These are phyloP conservation scores for Phortica variegata DNA, from an alignment of 1,140 invertebrate species.

Conservation along the genomic window DNA sequence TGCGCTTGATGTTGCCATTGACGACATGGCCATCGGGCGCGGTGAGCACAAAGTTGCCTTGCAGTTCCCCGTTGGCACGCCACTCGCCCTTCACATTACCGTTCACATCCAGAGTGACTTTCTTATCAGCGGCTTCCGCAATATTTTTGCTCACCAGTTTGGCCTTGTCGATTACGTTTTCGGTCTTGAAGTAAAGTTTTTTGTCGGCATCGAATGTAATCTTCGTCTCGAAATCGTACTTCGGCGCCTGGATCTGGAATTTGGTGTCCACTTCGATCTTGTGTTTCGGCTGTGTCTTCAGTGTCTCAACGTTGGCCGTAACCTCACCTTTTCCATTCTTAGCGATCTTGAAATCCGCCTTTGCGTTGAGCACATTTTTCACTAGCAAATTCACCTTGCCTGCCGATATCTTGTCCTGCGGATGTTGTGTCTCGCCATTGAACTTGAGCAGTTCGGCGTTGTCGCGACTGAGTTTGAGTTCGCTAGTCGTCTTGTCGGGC, in stretches of 20 bases:
- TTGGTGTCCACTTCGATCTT: constrained; percentile 65
- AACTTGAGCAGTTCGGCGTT: constrained; percentile 30
- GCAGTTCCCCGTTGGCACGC: constrained; percentile 59
- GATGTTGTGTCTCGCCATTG: constrained; percentile 36
- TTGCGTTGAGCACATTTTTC: constrained; percentile 60
- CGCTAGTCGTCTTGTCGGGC: constrained; percentile 39
- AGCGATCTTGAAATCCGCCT: constrained; percentile 61
- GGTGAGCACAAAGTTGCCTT: constrained; percentile 40
- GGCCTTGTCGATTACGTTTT: constrained; percentile 61
- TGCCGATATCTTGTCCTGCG: constrained; percentile 43
- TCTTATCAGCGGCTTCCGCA: constrained; percentile 59
- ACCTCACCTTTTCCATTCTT: constrained; percentile 63
- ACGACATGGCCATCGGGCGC: constrained; percentile 22
- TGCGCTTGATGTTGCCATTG: constrained; percentile 51
- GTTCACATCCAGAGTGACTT: constrained; percentile 60
- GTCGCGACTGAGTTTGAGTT: constrained; percentile 27
- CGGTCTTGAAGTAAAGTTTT: constrained; percentile 62
- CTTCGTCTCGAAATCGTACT: constrained; percentile 63
- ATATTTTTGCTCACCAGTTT: constrained; percentile 64
- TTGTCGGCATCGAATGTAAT: constrained; percentile 70
- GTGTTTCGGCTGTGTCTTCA: constrained; percentile 60
- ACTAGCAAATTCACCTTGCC: constrained; percentile 61
- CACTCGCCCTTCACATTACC: constrained; percentile 55
- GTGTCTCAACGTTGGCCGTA: constrained; percentile 59
- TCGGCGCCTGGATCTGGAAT: constrained; percentile 61